Evolutionary conservation across 1,140 invertebrate species (phyloP).

Genomic region (Vanessa atalanta): DNA sequence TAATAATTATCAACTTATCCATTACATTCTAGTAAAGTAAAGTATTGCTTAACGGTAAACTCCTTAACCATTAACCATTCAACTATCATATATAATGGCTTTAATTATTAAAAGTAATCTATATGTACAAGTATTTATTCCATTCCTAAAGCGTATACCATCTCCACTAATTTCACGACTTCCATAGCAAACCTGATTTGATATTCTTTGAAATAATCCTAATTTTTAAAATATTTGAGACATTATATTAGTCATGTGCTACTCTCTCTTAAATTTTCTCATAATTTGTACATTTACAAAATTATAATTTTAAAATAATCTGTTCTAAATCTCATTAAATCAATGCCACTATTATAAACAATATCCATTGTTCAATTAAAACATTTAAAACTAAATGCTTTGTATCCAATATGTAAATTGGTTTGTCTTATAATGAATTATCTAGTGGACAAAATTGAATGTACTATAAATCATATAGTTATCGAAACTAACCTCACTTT

Average conservation of each 20-base stretch:
- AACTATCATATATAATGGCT: not conserved
- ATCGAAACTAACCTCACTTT: not conserved
- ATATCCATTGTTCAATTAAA: slow-evolving; percentile 10
- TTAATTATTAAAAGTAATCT: slow-evolving; percentile 30
- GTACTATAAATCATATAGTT: slow-evolving; percentile 10
- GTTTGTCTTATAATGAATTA: slow-evolving; percentile 21
- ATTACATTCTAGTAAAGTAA: not conserved
- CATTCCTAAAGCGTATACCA: slow-evolving; percentile 37
- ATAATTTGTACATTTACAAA: slow-evolving; percentile 10
- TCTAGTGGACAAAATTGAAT: slow-evolving; percentile 30
- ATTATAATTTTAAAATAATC: not conserved
- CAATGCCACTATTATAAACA: slow-evolving; percentile 2
- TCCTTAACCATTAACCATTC: slow-evolving; percentile 1
- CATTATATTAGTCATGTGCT: not conserved
- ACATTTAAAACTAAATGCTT: slow-evolving; percentile 5
- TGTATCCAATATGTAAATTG: slow-evolving; percentile 7
- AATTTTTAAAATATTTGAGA: slow-evolving; percentile 11
- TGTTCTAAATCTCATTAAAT: not conserved
- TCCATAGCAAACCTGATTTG: not conserved
- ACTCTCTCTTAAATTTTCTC: not conserved
- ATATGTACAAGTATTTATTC: slow-evolving; percentile 28
- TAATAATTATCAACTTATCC: not conserved
- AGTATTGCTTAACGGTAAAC: not conserved
- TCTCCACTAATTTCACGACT: not conserved
- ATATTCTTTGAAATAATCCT: slow-evolving; percentile 5